Conservation (phyloP, 2,797 vertebrate genomes). For the Sparidentex hasta region DNA sequence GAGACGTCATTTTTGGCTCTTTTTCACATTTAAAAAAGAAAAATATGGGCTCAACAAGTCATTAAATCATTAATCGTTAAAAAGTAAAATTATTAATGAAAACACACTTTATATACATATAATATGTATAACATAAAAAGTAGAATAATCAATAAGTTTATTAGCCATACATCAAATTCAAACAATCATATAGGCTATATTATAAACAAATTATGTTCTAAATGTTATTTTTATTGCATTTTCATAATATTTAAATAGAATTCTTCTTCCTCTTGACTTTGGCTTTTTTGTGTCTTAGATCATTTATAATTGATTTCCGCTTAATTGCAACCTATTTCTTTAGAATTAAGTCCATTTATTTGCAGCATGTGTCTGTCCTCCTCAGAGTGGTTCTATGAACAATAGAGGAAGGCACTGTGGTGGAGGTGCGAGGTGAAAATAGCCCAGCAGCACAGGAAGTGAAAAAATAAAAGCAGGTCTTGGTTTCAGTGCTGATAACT, state of each 20-base stretch:
- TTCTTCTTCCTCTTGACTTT: not conserved
- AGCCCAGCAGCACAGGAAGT: slow-evolving; percentile 60
- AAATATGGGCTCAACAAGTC: too few relatives aligned
- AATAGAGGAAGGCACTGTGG: slow-evolving; percentile 13
- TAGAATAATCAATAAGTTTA: too few relatives aligned
- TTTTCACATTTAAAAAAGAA: too few relatives aligned
- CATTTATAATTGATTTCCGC: not conserved
- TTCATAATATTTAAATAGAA: not conserved
- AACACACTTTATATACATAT: too few relatives aligned
- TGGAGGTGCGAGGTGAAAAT: slow-evolving; percentile 35
- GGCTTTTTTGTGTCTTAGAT: not conserved
- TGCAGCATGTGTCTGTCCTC: not conserved
- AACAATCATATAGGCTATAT: too few relatives aligned
- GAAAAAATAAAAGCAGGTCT: slow-evolving; percentile 40
- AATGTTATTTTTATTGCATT: too few relatives aligned
- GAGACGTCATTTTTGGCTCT: too few relatives aligned
- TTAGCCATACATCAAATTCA: too few relatives aligned
- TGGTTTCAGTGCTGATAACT: slow-evolving; percentile 28
- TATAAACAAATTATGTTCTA: too few relatives aligned
- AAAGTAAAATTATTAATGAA: too few relatives aligned
- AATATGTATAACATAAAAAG: too few relatives aligned
- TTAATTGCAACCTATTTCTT: not conserved
- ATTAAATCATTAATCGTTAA: too few relatives aligned
- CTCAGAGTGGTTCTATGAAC: not conserved
- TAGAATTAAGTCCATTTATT: not conserved